phyloP scores from a whole-genome alignment of 2,797 vertebrate species.

The Simalia tracyae region DNA sequence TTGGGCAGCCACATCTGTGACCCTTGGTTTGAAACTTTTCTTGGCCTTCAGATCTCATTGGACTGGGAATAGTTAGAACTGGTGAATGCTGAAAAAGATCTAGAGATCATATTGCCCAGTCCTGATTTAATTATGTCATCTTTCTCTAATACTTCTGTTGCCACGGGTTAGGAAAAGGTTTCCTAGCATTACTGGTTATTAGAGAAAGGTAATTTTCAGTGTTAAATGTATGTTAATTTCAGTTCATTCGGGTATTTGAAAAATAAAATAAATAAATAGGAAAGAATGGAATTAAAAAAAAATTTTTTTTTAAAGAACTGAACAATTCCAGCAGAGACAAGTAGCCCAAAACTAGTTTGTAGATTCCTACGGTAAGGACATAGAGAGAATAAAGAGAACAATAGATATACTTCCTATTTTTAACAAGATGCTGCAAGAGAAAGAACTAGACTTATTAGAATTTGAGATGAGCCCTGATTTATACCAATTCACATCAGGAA shows the following conservation, averaged over 20 bases:
- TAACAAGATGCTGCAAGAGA: conserved; percentile 56
- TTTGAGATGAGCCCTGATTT: conserved; percentile 40
- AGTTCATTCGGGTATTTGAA: conserved; percentile 30
- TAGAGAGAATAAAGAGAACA: conserved; percentile 58
- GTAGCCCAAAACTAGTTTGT: conserved; percentile 41
- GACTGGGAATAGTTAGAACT: neutral
- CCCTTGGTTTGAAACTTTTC: too few relatives aligned
- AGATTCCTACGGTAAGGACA: conserved; percentile 43
- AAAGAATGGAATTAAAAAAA: conserved; percentile 36
- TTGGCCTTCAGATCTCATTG: too few relatives aligned
- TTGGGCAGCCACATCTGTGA: too few relatives aligned
- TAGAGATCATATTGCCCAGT: neutral
- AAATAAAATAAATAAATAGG: conserved; percentile 2
- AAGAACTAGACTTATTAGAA: conserved; percentile 50
- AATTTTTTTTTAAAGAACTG: neutral
- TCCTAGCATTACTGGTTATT: conserved; percentile 37
- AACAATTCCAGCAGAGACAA: conserved; percentile 25
- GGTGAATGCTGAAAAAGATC: neutral
- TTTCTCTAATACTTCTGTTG: conserved; percentile 32
- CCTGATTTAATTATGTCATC: neutral
- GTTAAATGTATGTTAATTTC: conserved; percentile 45
- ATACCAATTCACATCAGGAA: conserved; percentile 46
- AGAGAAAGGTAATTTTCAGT: conserved; percentile 45
- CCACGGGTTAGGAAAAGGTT: conserved; percentile 48
- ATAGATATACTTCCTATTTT: conserved; percentile 39